These are phyloP conservation scores for Diprion similis DNA, from an alignment of 1,140 invertebrate genomes.

Conservation along the genomic window DNA sequence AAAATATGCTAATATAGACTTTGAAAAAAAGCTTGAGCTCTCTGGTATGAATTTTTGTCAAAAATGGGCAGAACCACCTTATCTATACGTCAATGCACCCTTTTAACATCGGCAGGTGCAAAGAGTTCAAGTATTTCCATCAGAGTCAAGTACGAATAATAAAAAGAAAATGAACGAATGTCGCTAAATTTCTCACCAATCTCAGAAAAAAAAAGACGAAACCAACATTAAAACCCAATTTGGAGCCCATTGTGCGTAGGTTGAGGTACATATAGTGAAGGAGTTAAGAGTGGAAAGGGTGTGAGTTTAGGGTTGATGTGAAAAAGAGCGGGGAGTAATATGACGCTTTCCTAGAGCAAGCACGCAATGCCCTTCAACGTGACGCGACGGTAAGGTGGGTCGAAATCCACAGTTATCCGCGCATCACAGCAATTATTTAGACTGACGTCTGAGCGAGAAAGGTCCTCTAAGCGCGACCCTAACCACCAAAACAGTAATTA, in stretches of 20 bases:
- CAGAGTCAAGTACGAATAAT: too few species aligned
- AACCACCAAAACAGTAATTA: background rate
- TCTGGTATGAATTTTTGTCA: too few species aligned
- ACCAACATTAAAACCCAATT: slow-evolving; percentile 25
- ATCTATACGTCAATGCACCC: too few species aligned
- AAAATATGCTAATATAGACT: too few species aligned
- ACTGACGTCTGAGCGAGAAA: slow-evolving; percentile 27
- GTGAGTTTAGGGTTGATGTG: background rate
- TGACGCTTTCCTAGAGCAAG: background rate
- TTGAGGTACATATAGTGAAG: background rate
- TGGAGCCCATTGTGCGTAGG: slow-evolving; percentile 34
- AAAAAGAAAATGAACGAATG: too few species aligned
- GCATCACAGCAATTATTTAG: slow-evolving; percentile 39
- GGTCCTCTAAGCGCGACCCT: background rate
- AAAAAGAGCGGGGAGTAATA: too few species aligned
- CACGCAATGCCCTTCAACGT: slow-evolving; percentile 11
- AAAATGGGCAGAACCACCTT: too few species aligned
- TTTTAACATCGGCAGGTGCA: too few species aligned
- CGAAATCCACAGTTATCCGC: slow-evolving; percentile 15
- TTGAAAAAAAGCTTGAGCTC: too few species aligned
- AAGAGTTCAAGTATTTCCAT: too few species aligned
- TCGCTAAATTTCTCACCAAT: background rate
- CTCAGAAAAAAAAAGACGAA: background rate
- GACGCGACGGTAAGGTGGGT: background rate
- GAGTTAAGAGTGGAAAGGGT: background rate